Base-by-base conservation (phyloP, 1,140 invertebrate genomes). In the Helicorthomorpha holstii region DNA sequence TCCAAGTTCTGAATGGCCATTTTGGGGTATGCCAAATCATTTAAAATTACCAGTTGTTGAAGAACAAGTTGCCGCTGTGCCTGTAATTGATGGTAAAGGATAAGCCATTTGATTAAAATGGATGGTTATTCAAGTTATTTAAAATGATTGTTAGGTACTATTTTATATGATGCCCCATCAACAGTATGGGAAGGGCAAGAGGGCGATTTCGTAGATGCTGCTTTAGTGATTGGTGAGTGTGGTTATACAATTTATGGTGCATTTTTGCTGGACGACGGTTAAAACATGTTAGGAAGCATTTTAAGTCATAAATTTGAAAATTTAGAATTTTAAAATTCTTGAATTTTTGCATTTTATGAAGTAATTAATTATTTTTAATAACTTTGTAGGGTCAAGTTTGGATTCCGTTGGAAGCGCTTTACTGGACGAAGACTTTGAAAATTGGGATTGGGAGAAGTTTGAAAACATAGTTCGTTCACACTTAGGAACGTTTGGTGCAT, bases 181-280 rank as follows among this genome's bases (percentile, higher is more conserved):
- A 19, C 19, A 12, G 19, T 46, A 25, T 46, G 44, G 44, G 44
- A 46, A 7, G 25, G 19, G 19, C 4, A 25, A n/a, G n/a, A n/a
- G n/a, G n/a, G n/a, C 12, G 21, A 46, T 7, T 46, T 46, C 21
- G 25, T 22, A 21, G 44, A 46, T 46, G 44, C 19, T 22, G 21
- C 44, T 12, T 46, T 46, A 22, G 21, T 46, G 25, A 19, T 46
- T 46, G 44, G 44, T 46, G 19, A 46, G 44, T 46, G 21, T 46
- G 19, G 25, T 12, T 41, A n/a, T n/a, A n/a, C n/a, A n/a, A n/a
- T n/a, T n/a, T n/a, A n/a, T n/a, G n/a, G n/a, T n/a, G n/a, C n/a
- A n/a, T n/a, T n/a, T n/a, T n/a, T n/a, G n/a, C n/a, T n/a, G n/a
- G n/a, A n/a, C n/a, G n/a, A n/a, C n/a, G n/a, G n/a, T n/a, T n/a